Conservation (phyloP, 2,888 invertebrate species). For the Nymphalis polychloros region DNA sequence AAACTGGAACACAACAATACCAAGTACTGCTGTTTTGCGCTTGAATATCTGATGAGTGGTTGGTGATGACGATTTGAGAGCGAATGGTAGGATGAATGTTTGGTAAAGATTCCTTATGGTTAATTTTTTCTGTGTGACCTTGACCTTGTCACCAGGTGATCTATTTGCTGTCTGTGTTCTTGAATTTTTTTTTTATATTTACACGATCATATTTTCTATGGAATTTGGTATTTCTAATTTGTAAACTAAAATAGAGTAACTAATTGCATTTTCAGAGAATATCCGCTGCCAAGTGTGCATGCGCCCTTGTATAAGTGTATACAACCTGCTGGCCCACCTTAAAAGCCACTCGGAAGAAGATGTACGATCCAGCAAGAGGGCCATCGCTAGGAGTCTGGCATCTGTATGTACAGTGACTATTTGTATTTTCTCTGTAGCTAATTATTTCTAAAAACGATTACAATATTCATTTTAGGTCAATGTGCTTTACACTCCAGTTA, state of each 20-base stretch:
- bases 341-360: constrained; percentile 52
- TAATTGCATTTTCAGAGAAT: constrained; percentile 45
- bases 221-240: no score
- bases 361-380: constrained; percentile 45
- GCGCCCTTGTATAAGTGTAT: constrained; percentile 56
- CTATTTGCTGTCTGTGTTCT: background rate
- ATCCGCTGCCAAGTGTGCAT: constrained; percentile 59
- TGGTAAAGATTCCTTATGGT: no score
- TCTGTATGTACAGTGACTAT: constrained; percentile 46
- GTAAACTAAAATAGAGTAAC: background rate
- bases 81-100: no score
- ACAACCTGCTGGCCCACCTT: constrained; percentile 63
- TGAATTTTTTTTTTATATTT: no score
- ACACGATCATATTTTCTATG: no score
- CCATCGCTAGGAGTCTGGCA: constrained; percentile 52
- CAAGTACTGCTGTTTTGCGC: no score
- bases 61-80: no score
- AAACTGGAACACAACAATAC: no score
- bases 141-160: no score
- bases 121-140: background rate
- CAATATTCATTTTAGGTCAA: background rate
- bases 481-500: background rate
- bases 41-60: no score
- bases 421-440: background rate
- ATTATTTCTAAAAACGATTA: no score